Evolutionary conservation across 1,140 invertebrate genomes (phyloP), one percentile per base, ranked within the genome.

Genomic region (Heliconius hermathena): DNA sequence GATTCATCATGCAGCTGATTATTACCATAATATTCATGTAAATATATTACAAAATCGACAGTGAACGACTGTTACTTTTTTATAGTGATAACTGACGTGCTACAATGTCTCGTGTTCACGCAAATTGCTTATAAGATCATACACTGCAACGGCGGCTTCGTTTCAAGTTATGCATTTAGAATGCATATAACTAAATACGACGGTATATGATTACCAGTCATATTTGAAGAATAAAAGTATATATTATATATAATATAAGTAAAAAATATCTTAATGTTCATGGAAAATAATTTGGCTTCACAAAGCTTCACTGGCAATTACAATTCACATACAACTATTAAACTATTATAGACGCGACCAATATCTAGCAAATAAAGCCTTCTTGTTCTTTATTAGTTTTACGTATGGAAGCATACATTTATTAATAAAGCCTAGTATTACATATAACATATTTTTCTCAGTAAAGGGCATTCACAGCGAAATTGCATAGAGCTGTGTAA

Each of bases 401-500:
- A 57, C 2, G 3, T 22, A 54, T 54, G 8, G 8, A 22, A 8
- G n/a, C 54, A 8, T 57, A 57, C 0, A 22, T 9, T 9, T 11
- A 22, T 22, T 57, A 57, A 11, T 22, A 9, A 20, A 22, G 8
- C n/a, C 54, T 57, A 11, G 52, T 54, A 54, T 54, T 54, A 54
- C 20, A 54, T 57, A 57, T 22, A 22, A 57, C n/a, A 57, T 66
- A 66, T 66, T 66, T 66, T 66, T 29, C 60, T 29, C 3, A 66
- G 26, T 66, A 66, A 66, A 29, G 60, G 60, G 60, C 60, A 29
- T 76, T 76, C 74, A 76, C 74, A 76, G 76, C 26, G 46, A 73
- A 78, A 78, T 78, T 78, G 76, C 71, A 73, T 29, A 73, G 49
- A 38, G 9, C 71, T 73, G 36, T 73, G 76, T 54, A 78, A 78